phyloP scores from a whole-genome alignment of 2,797 vertebrate species.

The Anolis apletophallus region DNA sequence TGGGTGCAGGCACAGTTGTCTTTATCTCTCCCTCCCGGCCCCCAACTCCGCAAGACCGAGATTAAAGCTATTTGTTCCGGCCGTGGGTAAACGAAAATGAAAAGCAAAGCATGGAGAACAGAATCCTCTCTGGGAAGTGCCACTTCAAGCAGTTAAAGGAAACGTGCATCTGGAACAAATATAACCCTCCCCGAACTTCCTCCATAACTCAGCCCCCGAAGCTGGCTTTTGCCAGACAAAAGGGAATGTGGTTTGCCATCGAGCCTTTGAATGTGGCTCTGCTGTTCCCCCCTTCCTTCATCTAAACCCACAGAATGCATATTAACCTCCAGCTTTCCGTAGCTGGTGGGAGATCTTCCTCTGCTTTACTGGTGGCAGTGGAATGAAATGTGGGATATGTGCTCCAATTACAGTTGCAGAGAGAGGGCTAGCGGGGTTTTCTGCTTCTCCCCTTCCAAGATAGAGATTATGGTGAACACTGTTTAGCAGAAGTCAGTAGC shows the following conservation, averaged over 20 bases:
- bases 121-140: slow-evolving; percentile 30
- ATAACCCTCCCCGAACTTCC: slow-evolving; percentile 66
- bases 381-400: neutral
- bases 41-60: neutral
- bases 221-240: slow-evolving; percentile 65
- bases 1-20: neutral
- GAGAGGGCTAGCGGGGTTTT: neutral
- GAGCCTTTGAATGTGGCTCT: slow-evolving; percentile 62
- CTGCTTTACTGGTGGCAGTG: neutral
- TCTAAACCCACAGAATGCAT: slow-evolving; percentile 68
- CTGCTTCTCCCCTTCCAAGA: no score
- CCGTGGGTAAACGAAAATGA: neutral
- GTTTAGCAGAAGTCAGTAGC: neutral
- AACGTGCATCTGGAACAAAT: slow-evolving; percentile 70
- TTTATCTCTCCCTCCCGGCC: neutral
- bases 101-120: slow-evolving; percentile 48
- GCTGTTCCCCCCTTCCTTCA: slow-evolving; percentile 34
- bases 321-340: slow-evolving; percentile 67
- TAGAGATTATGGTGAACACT: neutral
- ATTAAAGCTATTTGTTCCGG: slow-evolving; percentile 43
- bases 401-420: neutral
- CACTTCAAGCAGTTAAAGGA: slow-evolving; percentile 67
- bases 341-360: slow-evolving; percentile 31
- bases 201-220: slow-evolving; percentile 66
- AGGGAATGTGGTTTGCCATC: slow-evolving; percentile 71